Evolutionary conservation across 2,113 vertebrate genomes (phyloP), one percentile per base, ranked within the genome.

Genomic region (Oryzias melastigma): DNA sequence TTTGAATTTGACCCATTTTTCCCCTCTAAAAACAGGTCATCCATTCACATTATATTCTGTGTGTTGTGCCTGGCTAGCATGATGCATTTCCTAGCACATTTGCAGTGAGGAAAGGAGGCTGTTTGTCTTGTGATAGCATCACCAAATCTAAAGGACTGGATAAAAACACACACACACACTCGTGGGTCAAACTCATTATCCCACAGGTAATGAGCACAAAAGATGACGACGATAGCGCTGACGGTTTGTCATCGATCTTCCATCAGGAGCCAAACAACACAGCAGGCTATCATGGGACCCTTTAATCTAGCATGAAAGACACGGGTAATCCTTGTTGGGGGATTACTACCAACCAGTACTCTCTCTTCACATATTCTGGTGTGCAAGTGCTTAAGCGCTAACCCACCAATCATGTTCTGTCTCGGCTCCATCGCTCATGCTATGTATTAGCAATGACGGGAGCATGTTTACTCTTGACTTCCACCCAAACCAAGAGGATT

Each of bases 301-400:
- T 82, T 83, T 85, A 83, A 86, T 87, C 81, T 81, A 59, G 56
- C 83, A 81, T 75, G 81, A 88, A 71, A 81, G 80, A 86, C 77
- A 69, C 8, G 53, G 66, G 80, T 89, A 90, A 91, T 88, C 84
- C 85, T 62, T 50, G 70, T 47, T 73, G 71, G 70, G 62, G 83
- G 84, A 87, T 87, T 87, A 86, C 73, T 66, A 64, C 43, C 43
- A 14, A 76, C 71, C 70, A 71, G 60, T 64, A 65, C 71, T 77
- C 69, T 50, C 70, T 61, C 68, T 52, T 71, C 43, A 5, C 68
- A 65, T 72, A 78, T 72, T 73, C 63, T 65, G 80, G 15, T 18
- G 43, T 57, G 72, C 76, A 66, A 65, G 63, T 57, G 73, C 76
- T 84, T 81, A 80, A 85, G 77, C 44, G 22, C 70, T 68, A 78